phyloP scores from a whole-genome alignment of 2,113 vertebrate genomes.

The Rallus limicola region DNA sequence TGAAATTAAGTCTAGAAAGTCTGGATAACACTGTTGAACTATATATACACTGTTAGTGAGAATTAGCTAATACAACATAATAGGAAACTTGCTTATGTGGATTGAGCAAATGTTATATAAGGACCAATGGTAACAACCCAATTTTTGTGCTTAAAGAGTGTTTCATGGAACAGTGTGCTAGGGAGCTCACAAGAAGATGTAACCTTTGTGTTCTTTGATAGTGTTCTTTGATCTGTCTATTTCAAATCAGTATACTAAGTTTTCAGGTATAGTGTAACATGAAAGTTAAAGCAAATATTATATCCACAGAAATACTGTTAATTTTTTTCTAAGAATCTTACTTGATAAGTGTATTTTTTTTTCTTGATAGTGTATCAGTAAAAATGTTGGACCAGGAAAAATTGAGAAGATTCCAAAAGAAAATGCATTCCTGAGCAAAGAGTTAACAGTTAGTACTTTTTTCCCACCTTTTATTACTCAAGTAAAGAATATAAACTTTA shows the following conservation, averaged over 20 bases:
- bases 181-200: not conserved
- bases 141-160: not conserved
- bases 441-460: conserved; percentile 82
- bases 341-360: not conserved
- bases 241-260: not conserved
- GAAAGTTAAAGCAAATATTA: not conserved
- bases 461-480: not conserved
- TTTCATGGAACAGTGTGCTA: not conserved
- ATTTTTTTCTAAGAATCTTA: not conserved
- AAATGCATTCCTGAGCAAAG: conserved; percentile 80
- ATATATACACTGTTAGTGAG: not conserved
- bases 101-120: not conserved
- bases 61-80: not conserved
- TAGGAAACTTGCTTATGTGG: not conserved
- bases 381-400: conserved; percentile 83
- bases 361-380: conserved; percentile 80
- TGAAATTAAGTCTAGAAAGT: not conserved
- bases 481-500: not conserved
- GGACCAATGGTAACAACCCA: not conserved
- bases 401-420: conserved; percentile 77
- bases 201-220: not conserved
- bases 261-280: not conserved
- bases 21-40: not conserved
- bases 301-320: not conserved
- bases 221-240: not conserved